Evolutionary conservation across 2,888 invertebrate genomes (phyloP), one percentile per base, ranked within the genome.

Genomic region (Scaptomyza parva): DNA sequence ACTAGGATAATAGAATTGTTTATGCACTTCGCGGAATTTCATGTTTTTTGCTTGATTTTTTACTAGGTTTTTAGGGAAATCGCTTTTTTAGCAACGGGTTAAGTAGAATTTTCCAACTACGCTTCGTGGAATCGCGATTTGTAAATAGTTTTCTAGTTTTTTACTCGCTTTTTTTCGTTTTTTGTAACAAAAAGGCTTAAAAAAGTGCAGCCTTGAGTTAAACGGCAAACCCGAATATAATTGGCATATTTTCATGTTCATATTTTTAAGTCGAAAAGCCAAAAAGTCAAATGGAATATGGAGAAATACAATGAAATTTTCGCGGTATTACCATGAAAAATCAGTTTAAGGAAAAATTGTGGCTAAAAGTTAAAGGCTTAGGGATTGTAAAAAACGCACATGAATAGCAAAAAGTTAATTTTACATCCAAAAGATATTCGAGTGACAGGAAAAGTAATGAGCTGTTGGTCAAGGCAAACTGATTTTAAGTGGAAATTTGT

Each of bases 211-310:
- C 81, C 81, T 82, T 82, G 84, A 64, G 11, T 54, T 67, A 61
- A 52, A 63, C 55, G 45, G 22, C 40, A 44, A 57, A 33, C 5
- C 12, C 37, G 2, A 14, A 58, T 57, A 47, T 53, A 52, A 44
- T 44, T 48, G 14, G 12, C 26, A 18, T 43, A 28, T 26, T 51
- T 53, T 50, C 39, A n/a, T n/a, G n/a, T 44, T n/a, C 55, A 12
- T 5, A 43, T 66, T 59, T 62, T 73, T 76, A 70, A 68, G 75
- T 66, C 60, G 88, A 71, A 85, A 83, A 84, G 88, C 83, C 84
- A 83, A 77, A 86, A 84, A 84, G 84, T 84, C 88, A 84, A 77
- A 83, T 39, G 43, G 14, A 26, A 51, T 64, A 70, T 70, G 48
- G 53, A 54, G 24, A 14, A 26, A 4, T 24, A 71, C 54, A 66